Evolutionary conservation across 2,797 vertebrate genomes (phyloP), one percentile per base, ranked within the genome.

Genomic region (Zenarchopterus dispar): DNA sequence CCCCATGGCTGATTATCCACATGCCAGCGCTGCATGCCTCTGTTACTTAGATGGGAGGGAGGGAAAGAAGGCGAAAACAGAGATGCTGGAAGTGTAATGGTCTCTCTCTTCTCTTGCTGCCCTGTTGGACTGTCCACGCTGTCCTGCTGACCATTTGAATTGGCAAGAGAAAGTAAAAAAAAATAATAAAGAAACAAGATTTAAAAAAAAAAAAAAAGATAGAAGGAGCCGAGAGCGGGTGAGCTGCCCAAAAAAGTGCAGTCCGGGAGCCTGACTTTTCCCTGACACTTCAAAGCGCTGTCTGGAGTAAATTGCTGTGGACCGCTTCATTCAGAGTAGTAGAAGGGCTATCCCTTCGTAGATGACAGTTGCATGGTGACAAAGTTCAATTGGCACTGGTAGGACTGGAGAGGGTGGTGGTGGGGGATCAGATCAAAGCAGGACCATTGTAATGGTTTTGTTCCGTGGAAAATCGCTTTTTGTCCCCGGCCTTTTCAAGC

Each of bases 391-490:
- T 96, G 96, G 94, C 95, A 94, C 93, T 95, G 95, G 95, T 94
- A 94, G 94, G 91, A 93, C 88, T 92, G 92, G 91, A 86, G 92
- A 86, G 62, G 67, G 57, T 64, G 31, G 63, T 89, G 80, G 66
- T 79, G 75, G 83, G 90, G 39, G 49, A 9, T 28, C 81, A 95
- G 96, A 97, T 98, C 96, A 98, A 97, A 98, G 96, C 88, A 61
- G 81, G 88, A 84, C 95, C 88, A 96, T 98, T 98, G 96, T 96
- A 94, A 94, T 93, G 93, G 94, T 95, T 96, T 93, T 96, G 96
- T 96, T 95, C 95, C 95, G 92, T 97, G 96, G 96, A 98, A 96
- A 98, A 98, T 97, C 93, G 94, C 93, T 95, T 92, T 95, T 97
- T 97, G 96, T 97, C 93, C 90, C 81, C 78, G 86, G 93, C 90